Evolutionary conservation across 2,888 invertebrate species (phyloP), one percentile per base, ranked within the genome.

Genomic region (Auanema sp.): DNA sequence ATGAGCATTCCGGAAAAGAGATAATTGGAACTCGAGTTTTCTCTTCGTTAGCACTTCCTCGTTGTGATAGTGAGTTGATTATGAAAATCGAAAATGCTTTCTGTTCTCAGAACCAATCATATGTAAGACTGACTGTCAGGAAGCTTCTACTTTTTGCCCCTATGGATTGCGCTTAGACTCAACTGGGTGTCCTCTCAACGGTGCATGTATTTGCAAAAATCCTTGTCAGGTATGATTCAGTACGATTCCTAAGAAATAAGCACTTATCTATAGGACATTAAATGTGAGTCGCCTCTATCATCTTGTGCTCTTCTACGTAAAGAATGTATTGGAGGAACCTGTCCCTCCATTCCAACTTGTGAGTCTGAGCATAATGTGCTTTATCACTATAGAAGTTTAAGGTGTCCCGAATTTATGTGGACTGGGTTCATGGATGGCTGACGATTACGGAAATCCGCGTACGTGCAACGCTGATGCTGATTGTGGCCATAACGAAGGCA

Each of bases 1-100:
- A 76, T 43, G 14, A 51, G n/a, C 24, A 51, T 10, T 68, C 67
- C 21, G 80, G 80, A 11, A 50, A 72, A 2, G 80, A 80, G 61
- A 44, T 71, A 40, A 63, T 62, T 25, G 79, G 80, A 43, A 80
- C 79, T 2, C 33, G 76, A 16, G 56, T 62, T 42, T 62, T 61
- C 41, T 61, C 67, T 2, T 55, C 63, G 10, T 59, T 70, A 2
- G 58, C 55, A 10, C 59, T 65, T 8, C 68, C 72, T 4, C 66
- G 72, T 52, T 78, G 78, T 56, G 53, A 56, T n/a, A 52, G 73
- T 71, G n/a, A 12, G 60, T 57, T 25, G 14, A 33, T 2, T 2
- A 12, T 4, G 42, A n/a, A 40, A 6, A 51, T 55, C 4, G 25
- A 24, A 14, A 24, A 10, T 14, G 21, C 12, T n/a, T 41, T 24